These are phyloP conservation scores for Entelurus aequoreus DNA, from an alignment of 2,113 vertebrate species.

Conservation along the genomic window DNA sequence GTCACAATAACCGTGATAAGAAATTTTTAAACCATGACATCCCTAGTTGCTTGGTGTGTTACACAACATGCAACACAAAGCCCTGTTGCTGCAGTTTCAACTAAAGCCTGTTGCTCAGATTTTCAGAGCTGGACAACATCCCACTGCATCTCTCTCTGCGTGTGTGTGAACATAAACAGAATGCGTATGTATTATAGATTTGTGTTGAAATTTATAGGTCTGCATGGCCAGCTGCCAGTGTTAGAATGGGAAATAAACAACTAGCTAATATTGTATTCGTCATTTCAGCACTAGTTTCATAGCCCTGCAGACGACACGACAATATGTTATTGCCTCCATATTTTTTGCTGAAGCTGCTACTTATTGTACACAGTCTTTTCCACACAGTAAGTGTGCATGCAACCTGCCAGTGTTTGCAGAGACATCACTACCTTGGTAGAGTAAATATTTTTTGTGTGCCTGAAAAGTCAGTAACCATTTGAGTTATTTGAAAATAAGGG, in stretches of 20 bases:
- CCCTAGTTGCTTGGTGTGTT: too few relatives aligned
- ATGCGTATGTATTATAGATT: background rate
- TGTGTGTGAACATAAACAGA: background rate
- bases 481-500: too few relatives aligned
- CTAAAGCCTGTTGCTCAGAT: background rate
- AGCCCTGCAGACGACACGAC: background rate
- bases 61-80: background rate
- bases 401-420: slow-evolving; percentile 31
- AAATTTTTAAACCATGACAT: too few relatives aligned
- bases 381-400: slow-evolving; percentile 37
- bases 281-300: background rate
- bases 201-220: background rate
- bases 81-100: background rate
- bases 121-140: background rate
- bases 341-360: slow-evolving; percentile 5
- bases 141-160: background rate
- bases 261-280: background rate
- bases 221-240: background rate
- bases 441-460: background rate
- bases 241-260: background rate
- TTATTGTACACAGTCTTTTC: slow-evolving; percentile 2
- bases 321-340: slow-evolving; percentile 20
- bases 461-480: background rate
- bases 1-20: too few relatives aligned
- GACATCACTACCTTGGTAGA: slow-evolving; percentile 30